Base-by-base conservation (phyloP, 1,140 invertebrate species). In the Drosophila bipectinata region DNA sequence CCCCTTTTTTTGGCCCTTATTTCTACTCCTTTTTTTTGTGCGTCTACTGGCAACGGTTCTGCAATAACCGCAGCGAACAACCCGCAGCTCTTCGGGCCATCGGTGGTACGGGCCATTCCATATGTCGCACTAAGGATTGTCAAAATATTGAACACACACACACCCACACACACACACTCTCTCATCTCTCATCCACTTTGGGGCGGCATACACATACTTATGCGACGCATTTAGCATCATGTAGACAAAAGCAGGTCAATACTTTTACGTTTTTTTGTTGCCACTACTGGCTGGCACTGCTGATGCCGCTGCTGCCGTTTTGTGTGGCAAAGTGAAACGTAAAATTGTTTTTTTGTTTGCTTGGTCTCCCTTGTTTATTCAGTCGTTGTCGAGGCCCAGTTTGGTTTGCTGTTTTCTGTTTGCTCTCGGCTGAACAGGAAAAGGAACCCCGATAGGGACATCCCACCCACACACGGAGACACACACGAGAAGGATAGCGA, bases 341-440 rank as follows among this genome's bases (percentile, higher is more conserved):
- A 72, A 83, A 83, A 79, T 83, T 82, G 69, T 82, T 87, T 84
- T 84, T 83, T 72, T 66, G 64, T 87, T 62, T 78, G 82, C 77
- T 82, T 88, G 66, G 66, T 76, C 68, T 63, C 55, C 61, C 47
- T 67, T 87, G 83, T 83, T 88, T 88, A 79, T 87, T 87, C 79
- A 88, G 78, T 79, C 83, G 82, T 48, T 80, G 72, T 69, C 49
- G 51, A 18, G 66, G 66, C 66, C 54, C 62, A 52, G 61, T 82
- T 76, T 52, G 48, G 48, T 68, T 73, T 71, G 56, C 58, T 37
- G 41, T 44, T 44, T 44, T 14, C 41, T 81, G 56, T 81, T 82
- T 76, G 56, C 56, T 76, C 48, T 67, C 28, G 58, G 68, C 45
- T 39, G 41, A 45, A 49, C 48, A 58, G 49, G 48, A 41, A 64